Percentiles rank a stretch among this genome's conserved stretches.
Conservation (phyloP, 2,113 vertebrate species). For the Periophthalmus modestus region DNA sequence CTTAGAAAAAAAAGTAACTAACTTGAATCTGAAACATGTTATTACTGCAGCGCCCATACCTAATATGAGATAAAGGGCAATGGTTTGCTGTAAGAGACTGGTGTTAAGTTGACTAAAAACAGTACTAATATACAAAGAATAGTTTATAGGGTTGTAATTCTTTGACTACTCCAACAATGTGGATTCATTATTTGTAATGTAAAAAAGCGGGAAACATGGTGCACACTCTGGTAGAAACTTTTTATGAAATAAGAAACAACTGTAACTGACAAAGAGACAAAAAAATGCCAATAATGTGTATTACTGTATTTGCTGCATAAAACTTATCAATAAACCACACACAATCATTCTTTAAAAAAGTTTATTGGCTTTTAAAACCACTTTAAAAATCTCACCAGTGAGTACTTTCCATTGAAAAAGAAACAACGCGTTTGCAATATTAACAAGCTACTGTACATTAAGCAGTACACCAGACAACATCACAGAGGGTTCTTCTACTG, state of each 20-base stretch:
- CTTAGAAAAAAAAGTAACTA: too few relatives aligned
- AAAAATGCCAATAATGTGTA: not conserved
- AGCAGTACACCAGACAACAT: slow-evolving; percentile 98
- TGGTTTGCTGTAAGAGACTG: too few relatives aligned
- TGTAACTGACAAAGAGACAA: not conserved
- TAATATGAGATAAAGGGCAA: too few relatives aligned
- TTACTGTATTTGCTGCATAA: slow-evolving; percentile 22
- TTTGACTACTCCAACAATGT: not conserved
- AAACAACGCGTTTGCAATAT: slow-evolving; percentile 89
- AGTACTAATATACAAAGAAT: too few relatives aligned
- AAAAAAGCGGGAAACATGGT: not conserved
- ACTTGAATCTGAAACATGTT: too few relatives aligned
- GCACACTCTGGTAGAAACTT: not conserved
- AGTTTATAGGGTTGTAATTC: too few relatives aligned
- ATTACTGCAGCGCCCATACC: too few relatives aligned
- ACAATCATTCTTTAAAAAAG: slow-evolving; percentile 82
- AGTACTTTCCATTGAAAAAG: slow-evolving; percentile 99
- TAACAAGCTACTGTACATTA: slow-evolving; percentile 97
- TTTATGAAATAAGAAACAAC: slow-evolving; percentile 2
- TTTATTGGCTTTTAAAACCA: slow-evolving; percentile 99
- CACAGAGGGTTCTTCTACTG: slow-evolving; percentile 86
- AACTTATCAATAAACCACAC: slow-evolving; percentile 30
- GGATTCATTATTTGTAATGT: not conserved
- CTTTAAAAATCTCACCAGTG: slow-evolving; percentile 98
- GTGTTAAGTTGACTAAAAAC: too few relatives aligned